Base-by-base conservation (phyloP, 2,113 vertebrate species). In the Myotis davidii region DNA sequence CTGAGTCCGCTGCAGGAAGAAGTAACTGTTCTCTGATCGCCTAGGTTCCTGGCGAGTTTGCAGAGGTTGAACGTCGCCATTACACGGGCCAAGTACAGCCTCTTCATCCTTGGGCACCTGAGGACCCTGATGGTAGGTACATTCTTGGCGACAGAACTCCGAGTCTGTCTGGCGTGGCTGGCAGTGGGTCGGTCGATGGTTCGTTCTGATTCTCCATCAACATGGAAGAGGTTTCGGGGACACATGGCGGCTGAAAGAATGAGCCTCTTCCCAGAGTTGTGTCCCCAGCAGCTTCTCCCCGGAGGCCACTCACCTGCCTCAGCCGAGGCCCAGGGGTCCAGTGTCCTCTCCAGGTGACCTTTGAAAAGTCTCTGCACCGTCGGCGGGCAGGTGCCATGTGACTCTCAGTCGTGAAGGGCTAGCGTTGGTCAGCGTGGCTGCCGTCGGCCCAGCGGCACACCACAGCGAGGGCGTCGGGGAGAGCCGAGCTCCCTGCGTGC, bases 1-100 rank as follows among this genome's bases (percentile, higher is more conserved):
- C 48, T 9, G 0, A 29, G 42, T 18, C n/a, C 50, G n/a, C 42
- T 37, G 4, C 9, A 34, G 17, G 76, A 88, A 65, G 76, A 52
- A 92, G 21, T 27, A 48, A 74, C 64, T 87, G 64, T 92, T 21
- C 86, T 92, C 77, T 69, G 83, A 84, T 95, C 84, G 6, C 94
- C 27, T 91, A 99, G 99, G 59, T 99, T 99, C 94, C 97, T 99
- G 97, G 98, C 98, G 3, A 99, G 99, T 96, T 98, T 98, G 32
- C 98, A 99, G 94, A 98, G 99, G 5, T 86, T 99, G 97, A 99
- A 99, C 0, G 99, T 99, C 72, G 98, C 99, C n/a, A 98, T 99
- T 14, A 99, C 99, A 0, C 97, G 99, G 88, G 99, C 99, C 95
- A 99, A 97, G 9, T 99, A 95, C 89, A 99, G 99, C 96, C 99